Conservation (phyloP, 2,888 invertebrate species). For the Bellardia pandia region DNA sequence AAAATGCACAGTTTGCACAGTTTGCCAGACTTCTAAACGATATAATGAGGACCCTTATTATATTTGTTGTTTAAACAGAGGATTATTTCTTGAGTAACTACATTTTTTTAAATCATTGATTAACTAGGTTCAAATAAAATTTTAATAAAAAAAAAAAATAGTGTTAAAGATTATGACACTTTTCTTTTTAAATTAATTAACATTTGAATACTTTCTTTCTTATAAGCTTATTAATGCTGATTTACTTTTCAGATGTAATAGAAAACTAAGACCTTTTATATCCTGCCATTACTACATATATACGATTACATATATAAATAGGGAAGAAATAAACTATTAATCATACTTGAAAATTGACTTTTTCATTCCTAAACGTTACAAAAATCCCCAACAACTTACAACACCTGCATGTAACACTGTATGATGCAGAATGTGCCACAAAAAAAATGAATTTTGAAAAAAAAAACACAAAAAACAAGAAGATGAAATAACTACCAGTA, state of each 20-base stretch:
- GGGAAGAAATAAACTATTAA: slow-evolving; percentile 40
- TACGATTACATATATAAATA: neutral
- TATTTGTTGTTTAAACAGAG: too few relatives aligned
- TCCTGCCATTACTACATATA: neutral
- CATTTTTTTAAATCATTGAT: too few relatives aligned
- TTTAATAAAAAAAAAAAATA: too few relatives aligned
- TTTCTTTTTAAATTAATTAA: neutral
- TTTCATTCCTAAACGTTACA: slow-evolving; percentile 38
- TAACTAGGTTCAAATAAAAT: too few relatives aligned
- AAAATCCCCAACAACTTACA: slow-evolving; percentile 52
- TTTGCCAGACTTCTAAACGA: too few relatives aligned
- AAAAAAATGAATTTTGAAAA: slow-evolving; percentile 12
- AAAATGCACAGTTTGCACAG: too few relatives aligned
- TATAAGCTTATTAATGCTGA: neutral
- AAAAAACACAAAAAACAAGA: slow-evolving; percentile 31
- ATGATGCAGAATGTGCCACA: slow-evolving; percentile 49
- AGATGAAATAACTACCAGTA: slow-evolving; percentile 49
- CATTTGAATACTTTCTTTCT: neutral
- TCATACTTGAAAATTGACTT: slow-evolving; percentile 47
- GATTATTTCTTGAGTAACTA: too few relatives aligned
- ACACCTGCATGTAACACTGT: slow-evolving; percentile 53
- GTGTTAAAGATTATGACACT: neutral
- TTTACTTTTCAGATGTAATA: neutral
- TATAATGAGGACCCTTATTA: too few relatives aligned
- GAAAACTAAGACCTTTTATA: neutral